A percentile compares a stretch with the other conserved stretches of the same genome.
Evolutionary conservation across 2,797 vertebrate species (phyloP).

Genomic region (Gallirallus australis): DNA sequence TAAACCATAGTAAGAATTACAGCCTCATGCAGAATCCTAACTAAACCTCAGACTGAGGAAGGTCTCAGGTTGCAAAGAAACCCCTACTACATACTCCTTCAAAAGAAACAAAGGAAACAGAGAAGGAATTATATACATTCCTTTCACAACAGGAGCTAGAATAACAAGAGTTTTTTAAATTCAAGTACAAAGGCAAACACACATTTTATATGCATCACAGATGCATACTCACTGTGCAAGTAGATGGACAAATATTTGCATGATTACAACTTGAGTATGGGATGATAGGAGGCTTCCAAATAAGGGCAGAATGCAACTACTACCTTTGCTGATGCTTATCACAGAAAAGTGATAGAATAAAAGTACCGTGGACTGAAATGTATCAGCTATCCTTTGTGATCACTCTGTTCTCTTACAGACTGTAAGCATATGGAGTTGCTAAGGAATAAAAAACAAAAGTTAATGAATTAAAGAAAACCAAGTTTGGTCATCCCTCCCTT

Average conservation of each 20-base stretch:
- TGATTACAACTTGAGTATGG: background rate
- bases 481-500: background rate
- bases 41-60: background rate
- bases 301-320: background rate
- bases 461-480: background rate
- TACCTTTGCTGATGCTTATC: background rate
- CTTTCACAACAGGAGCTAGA: background rate
- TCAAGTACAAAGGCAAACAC: background rate
- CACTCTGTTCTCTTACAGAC: background rate
- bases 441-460: background rate
- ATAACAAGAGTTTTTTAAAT: background rate
- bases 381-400: background rate
- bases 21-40: background rate
- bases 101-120: background rate
- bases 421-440: background rate
- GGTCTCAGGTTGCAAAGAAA: background rate
- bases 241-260: background rate
- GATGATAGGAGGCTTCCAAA: background rate
- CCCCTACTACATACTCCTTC: rapidly evolving
- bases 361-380: background rate
- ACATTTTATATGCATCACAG: background rate
- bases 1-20: background rate
- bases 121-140: background rate
- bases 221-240: background rate
- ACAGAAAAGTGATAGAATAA: background rate